Evolutionary conservation across 92 coral and sea anemone species (phyloP).

Genomic region (Parazoanthus atlanticus): DNA sequence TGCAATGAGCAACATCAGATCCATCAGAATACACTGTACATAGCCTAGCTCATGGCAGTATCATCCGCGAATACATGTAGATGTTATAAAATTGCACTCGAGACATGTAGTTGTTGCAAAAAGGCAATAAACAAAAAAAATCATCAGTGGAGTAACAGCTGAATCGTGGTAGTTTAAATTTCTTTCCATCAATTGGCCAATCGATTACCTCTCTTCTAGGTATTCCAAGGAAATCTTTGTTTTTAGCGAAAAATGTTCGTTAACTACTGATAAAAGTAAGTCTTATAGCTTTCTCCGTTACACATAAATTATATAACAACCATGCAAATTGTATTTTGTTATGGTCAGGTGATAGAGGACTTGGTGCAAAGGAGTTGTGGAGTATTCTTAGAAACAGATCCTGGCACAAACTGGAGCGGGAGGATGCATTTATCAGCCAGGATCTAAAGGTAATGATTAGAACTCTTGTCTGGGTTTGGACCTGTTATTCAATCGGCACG

Average conservation of each 20-base stretch:
- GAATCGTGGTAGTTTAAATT: not conserved
- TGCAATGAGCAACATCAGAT: not conserved
- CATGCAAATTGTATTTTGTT: not conserved
- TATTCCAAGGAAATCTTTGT: not conserved
- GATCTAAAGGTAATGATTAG: slow-evolving; percentile 79
- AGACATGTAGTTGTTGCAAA: too few species aligned
- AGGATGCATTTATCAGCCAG: slow-evolving; percentile 80
- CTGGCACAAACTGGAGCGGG: slow-evolving; percentile 67
- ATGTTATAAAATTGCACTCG: not conserved
- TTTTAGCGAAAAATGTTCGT: too few species aligned
- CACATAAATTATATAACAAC: not conserved
- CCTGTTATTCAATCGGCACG: too few species aligned
- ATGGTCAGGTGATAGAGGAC: slow-evolving; percentile 51
- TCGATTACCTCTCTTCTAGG: not conserved
- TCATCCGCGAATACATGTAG: too few species aligned
- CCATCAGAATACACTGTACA: not conserved
- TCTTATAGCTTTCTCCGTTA: not conserved
- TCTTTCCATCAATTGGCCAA: not conserved
- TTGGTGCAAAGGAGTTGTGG: slow-evolving; percentile 95
- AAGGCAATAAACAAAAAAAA: too few species aligned
- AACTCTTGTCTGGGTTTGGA: too few species aligned
- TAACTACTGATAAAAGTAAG: not conserved
- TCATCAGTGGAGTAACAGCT: not conserved
- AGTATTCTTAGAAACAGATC: slow-evolving; percentile 76
- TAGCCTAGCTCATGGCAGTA: not conserved